phyloP scores from a whole-genome alignment of 2,797 vertebrate genomes.

The Takifugu rubripes region DNA sequence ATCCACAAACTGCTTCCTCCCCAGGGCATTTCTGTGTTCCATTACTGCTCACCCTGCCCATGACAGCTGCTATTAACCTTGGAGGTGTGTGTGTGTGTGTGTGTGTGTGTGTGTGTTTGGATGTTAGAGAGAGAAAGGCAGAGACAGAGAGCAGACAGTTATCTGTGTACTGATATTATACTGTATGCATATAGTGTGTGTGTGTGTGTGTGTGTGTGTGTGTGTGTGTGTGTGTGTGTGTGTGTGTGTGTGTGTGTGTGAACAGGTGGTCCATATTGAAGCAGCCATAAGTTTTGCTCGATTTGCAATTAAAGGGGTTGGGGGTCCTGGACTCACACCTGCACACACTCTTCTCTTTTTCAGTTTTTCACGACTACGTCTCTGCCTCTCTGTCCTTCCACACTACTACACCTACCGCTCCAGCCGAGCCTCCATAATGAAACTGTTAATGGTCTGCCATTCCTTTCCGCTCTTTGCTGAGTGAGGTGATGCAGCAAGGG shows the following conservation, averaged over 20 bases:
- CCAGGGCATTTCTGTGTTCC: conserved; percentile 67
- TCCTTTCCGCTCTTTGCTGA: conserved; percentile 70
- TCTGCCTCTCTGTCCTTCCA: conserved; percentile 21
- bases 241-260: conserved; percentile 16
- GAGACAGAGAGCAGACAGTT: neutral
- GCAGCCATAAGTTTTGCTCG: conserved; percentile 43
- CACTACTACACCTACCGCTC: conserved; percentile 54
- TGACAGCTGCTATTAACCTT: conserved; percentile 75
- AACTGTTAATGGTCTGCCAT: conserved; percentile 71
- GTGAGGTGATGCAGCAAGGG: conserved; percentile 64
- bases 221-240: conserved; percentile 14
- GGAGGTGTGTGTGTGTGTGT: conserved; percentile 46
- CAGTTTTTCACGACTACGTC: conserved; percentile 30
- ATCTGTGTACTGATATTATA: neutral
- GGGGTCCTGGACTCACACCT: conserved; percentile 47
- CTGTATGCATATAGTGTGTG: neutral
- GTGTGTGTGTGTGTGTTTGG: conserved; percentile 6
- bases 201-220: conserved; percentile 7
- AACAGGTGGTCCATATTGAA: conserved; percentile 64
- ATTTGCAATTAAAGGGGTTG: conserved; percentile 42
- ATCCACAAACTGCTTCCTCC: conserved; percentile 52
- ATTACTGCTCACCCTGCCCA: conserved; percentile 71
- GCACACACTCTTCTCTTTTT: conserved; percentile 15
- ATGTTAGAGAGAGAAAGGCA: conserved; percentile 10
- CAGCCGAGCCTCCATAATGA: conserved; percentile 67